Evolutionary conservation across 2,888 invertebrate genomes (phyloP).

Genomic region (Andrena marginata): DNA sequence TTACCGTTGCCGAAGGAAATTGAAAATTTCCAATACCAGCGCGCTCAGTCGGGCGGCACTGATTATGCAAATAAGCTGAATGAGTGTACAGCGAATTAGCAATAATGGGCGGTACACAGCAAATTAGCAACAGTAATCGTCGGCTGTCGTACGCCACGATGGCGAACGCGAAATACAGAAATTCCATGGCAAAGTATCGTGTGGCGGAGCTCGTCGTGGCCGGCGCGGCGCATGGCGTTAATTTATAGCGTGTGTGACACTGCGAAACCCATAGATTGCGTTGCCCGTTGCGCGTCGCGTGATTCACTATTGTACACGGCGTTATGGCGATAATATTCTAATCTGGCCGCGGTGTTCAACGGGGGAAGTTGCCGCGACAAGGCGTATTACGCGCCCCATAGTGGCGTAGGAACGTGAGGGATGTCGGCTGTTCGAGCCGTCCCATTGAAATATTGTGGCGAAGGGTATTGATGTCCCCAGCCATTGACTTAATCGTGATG

Average conservation of each 20-base stretch:
- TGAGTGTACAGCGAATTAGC: slow-evolving; percentile 26
- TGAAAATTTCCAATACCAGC: slow-evolving; percentile 9
- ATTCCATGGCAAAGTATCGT: slow-evolving; percentile 40
- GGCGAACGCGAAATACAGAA: slow-evolving; percentile 27
- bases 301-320: slow-evolving; percentile 57
- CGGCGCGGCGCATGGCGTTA: slow-evolving; percentile 49
- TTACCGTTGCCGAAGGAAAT: slow-evolving; percentile 10
- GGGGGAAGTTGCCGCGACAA: slow-evolving; percentile 40
- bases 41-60: not conserved
- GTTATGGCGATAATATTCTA: slow-evolving; percentile 68
- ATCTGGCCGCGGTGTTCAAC: slow-evolving; percentile 50
- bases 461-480: slow-evolving; percentile 31
- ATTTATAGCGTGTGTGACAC: slow-evolving; percentile 55
- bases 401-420: slow-evolving; percentile 26
- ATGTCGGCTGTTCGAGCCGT: slow-evolving; percentile 14
- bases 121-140: slow-evolving; percentile 22
- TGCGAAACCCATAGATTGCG: slow-evolving; percentile 54
- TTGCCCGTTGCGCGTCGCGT: slow-evolving; percentile 28
- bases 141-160: not conserved
- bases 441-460: slow-evolving; percentile 49
- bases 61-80: slow-evolving; percentile 34
- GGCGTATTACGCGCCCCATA: slow-evolving; percentile 28
- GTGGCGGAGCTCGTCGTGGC: slow-evolving; percentile 3
- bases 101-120: not conserved
- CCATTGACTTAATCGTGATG: slow-evolving; percentile 41